Base-by-base conservation (phyloP, 1,140 invertebrate genomes). In the Lepidurus packardi region DNA sequence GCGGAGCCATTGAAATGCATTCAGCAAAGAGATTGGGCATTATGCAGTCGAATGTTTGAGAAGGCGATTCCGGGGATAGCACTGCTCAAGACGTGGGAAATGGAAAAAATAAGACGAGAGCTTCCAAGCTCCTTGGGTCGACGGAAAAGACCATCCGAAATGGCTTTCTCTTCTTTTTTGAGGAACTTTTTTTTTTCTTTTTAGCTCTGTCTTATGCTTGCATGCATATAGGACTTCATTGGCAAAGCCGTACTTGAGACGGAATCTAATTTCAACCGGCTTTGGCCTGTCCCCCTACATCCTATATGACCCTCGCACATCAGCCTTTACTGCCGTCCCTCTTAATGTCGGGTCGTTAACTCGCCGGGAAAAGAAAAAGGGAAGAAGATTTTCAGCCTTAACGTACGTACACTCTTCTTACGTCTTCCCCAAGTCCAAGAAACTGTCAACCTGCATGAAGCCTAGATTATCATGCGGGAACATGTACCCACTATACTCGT, bases 21-120 rank as follows among this genome's bases (percentile, higher is more conserved):
- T 65, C 53, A 65, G 53, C 53, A 65, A 65, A 65, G 53, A 65
- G 53, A 65, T 65, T 16, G 53, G 21, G 53, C 53, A 65, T 65
- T 65, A 65, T 21, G 53, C 53, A 13, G 16, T 21, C 7, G 6
- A 65, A 34, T 34, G 53, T n/a, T 7, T 13, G 16, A 65, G 53
- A 65, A 65, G 53, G 21, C 16, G 53, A 65, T n/a, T 65, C 16
- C 53, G 16, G 53, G 6, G 13, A 65, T 7, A 65, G 53, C 16
- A 65, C 53, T 16, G 9, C 13, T 21, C 53, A 1, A 13, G 21
- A 65, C 53, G 1, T 7, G 53, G 53, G 6, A n/a, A 65, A 65
- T 13, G 21, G 53, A 21, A 65, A 65, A n/a, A 21, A 21, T 7
- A 65, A n/a, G 53, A 21, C 3, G 13, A 21, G 13, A 7, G n/a